These are phyloP conservation scores for Nibea coibor DNA, from an alignment of 2,113 vertebrate genomes.

Conservation along the genomic window DNA sequence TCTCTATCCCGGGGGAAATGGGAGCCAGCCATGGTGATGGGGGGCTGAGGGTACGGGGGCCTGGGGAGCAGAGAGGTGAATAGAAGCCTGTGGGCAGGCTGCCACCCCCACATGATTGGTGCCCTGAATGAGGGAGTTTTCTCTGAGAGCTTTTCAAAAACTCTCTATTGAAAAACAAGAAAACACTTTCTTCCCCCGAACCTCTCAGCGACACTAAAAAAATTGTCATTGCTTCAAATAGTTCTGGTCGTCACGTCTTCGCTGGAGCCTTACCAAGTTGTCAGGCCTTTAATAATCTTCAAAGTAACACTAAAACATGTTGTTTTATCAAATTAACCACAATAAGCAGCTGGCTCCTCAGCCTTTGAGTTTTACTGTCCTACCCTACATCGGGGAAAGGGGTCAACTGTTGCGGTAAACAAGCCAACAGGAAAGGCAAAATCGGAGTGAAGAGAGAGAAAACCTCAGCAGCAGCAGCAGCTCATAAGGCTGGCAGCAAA, in stretches of 20 bases:
- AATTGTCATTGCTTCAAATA: constrained; percentile 45
- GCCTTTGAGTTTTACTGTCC: constrained; percentile 45
- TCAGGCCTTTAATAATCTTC: constrained; percentile 54
- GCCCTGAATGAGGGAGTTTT: constrained; percentile 48
- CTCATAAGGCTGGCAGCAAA: constrained; percentile 41
- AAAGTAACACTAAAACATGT: constrained; percentile 52
- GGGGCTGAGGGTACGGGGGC: constrained; percentile 55
- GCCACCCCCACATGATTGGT: constrained; percentile 63
- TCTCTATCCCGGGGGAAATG: constrained; percentile 76
- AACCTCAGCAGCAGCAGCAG: constrained; percentile 34
- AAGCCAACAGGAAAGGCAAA: constrained; percentile 34
- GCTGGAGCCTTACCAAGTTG: constrained; percentile 18
- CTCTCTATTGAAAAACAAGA: constrained; percentile 12
- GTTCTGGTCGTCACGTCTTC: constrained; percentile 41
- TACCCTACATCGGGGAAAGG: constrained; percentile 24
- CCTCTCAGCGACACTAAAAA: constrained; percentile 2
- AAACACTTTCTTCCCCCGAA: neutral
- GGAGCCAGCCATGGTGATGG: constrained; percentile 66
- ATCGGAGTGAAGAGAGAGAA: neutral
- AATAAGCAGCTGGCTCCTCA: constrained; percentile 62
- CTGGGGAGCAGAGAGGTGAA: constrained; percentile 50
- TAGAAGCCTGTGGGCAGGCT: constrained; percentile 57
- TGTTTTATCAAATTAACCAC: constrained; percentile 65
- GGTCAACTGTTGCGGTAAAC: constrained; percentile 35
- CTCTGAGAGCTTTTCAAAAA: constrained; percentile 43